phyloP scores from a whole-genome alignment of 2,888 invertebrate species.

The Lasiommata megera region DNA sequence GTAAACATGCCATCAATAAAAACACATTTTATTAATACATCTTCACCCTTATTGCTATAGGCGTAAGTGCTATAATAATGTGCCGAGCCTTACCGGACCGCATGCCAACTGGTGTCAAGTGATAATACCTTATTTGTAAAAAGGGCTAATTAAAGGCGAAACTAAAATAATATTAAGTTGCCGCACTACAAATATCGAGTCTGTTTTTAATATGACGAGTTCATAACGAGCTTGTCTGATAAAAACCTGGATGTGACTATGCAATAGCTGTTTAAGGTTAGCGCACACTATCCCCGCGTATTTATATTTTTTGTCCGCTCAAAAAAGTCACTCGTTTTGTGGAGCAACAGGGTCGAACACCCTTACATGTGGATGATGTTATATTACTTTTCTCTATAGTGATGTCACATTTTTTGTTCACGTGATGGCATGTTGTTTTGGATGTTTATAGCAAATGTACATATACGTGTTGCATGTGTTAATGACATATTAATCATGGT shows the following conservation, averaged over 20 bases:
- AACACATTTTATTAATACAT: conserved; percentile 11
- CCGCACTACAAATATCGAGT: conserved; percentile 25
- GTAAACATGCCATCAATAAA: conserved; percentile 10
- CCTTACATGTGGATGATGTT: not conserved
- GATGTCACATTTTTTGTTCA: not conserved
- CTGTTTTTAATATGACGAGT: conserved; percentile 28
- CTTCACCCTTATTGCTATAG: conserved; percentile 10
- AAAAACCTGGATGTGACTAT: conserved; percentile 30
- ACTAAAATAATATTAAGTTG: conserved; percentile 35
- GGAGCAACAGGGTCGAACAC: not conserved
- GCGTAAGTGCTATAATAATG: conserved; percentile 10
- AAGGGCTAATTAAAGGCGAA: conserved; percentile 39
- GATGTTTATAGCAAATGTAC: no score
- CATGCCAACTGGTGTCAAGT: conserved; percentile 31
- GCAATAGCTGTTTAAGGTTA: conserved; percentile 30
- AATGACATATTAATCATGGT: no score
- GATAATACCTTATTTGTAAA: conserved; percentile 33
- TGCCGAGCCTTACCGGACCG: not conserved
- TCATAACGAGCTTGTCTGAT: conserved; percentile 23
- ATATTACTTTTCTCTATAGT: not conserved
- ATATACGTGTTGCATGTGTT: no score
- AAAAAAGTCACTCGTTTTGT: conserved; percentile 5
- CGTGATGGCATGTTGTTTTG: no score
- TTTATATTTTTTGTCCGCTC: not conserved
- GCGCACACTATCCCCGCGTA: conserved; percentile 15